Evolutionary conservation across 2,113 vertebrate genomes (phyloP).

Genomic region (Nettapus auritus): DNA sequence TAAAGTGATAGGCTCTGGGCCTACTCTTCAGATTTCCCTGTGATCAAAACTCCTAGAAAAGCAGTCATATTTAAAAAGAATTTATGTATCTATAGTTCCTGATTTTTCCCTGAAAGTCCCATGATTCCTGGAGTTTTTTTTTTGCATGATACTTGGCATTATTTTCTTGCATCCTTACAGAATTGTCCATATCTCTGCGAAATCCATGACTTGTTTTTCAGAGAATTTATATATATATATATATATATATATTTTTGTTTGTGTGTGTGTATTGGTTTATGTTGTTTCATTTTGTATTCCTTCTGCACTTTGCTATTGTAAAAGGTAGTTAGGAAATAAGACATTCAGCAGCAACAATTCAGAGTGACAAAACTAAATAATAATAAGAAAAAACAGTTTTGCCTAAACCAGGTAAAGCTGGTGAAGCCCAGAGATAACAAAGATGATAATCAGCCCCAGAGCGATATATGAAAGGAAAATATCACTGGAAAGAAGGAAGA

Average conservation of each 20-base stretch:
- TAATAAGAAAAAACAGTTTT: neutral
- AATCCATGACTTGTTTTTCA: neutral
- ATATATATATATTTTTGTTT: neutral
- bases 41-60: neutral
- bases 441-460: neutral
- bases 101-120: neutral
- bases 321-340: neutral
- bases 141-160: neutral
- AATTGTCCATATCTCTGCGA: neutral
- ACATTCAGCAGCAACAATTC: neutral
- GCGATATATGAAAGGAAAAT: neutral
- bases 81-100: neutral
- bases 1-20: neutral
- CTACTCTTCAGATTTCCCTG: neutral
- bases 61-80: neutral
- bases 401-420: neutral
- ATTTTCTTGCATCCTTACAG: neutral
- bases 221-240: too few species aligned
- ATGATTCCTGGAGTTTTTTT: neutral
- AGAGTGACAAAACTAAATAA: neutral
- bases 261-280: too few species aligned
- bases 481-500: neutral
- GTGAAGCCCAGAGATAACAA: neutral
- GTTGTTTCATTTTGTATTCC: too few species aligned
- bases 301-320: neutral